Base-by-base conservation (phyloP, 2,888 invertebrate species). In the Dinocampus coccinellae region DNA sequence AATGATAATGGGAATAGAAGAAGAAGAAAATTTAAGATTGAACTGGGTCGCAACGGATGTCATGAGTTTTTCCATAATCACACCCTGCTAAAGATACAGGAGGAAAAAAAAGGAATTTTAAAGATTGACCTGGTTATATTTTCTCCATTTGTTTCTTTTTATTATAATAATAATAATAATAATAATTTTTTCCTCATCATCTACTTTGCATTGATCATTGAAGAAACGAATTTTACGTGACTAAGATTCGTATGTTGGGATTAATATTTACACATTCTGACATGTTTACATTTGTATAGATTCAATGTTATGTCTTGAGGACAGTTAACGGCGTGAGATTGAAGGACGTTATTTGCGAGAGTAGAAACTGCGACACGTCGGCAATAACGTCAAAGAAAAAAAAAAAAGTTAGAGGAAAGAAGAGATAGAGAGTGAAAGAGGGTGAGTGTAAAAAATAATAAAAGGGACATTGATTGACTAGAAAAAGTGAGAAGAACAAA, bases 271-370 rank as follows among this genome's bases (percentile, higher is more conserved):
- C 16, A 26, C 26, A 34, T 33, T 16, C 33, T 58, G n/a, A 33
- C 16, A 9, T 58, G 16, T 58, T 58, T 33, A 29, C 7, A 7
- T 29, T 3, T 29, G 33, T 16, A 33, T 73, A 82, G 82, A 71
- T 75, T 73, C 65, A 74, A 73, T 84, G 81, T 84, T 83, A 84
- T 84, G 83, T 78, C 78, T 83, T 77, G 75, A 77, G 77, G 79
- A 76, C 77, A 81, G 77, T 76, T 77, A 70, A 39, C 58, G 26
- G 2, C 58, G 20, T 22, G 52, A 20, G 36, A 26, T 34, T 13
- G 55, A n/a, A 33, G 1, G 60, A 22, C 39, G 61, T 36, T 42
- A 33, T 29, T 33, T 34, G 26, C 11, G 67, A 42, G 42, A 26
- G 13, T 22, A 20, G 16, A 53, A 70, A 33, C 39, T 55, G 22